Evolutionary conservation across 2,113 vertebrate species (phyloP).

Genomic region (Hippotragus niger): DNA sequence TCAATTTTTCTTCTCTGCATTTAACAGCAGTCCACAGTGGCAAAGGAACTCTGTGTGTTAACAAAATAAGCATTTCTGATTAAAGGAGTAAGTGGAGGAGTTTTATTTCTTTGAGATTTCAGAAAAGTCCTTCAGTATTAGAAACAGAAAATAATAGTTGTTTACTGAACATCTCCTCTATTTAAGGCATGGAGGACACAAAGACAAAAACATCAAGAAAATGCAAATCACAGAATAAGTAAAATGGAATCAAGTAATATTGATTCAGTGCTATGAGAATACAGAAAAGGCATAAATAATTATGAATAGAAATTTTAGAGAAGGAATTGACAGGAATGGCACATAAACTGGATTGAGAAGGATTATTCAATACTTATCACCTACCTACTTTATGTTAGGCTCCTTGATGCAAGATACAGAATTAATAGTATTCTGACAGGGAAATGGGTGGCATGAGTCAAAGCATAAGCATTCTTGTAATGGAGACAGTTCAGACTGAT

Average conservation of each 20-base stretch:
- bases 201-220: background rate
- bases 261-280: background rate
- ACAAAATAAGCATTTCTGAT: background rate
- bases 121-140: background rate
- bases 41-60: background rate
- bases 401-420: background rate
- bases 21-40: background rate
- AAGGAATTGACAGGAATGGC: background rate
- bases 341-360: background rate
- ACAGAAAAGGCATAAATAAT: background rate
- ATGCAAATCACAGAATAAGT: background rate
- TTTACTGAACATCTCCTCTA: background rate
- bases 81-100: background rate
- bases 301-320: background rate
- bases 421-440: background rate
- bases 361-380: background rate
- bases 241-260: background rate
- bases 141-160: background rate
- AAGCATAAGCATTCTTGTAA: background rate
- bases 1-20: background rate
- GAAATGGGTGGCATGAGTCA: no score
- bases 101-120: background rate
- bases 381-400: background rate
- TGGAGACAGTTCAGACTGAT: background rate
- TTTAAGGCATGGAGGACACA: background rate